These are phyloP conservation scores for Calephelis perditalis DNA, from an alignment of 2,888 invertebrate species.

Conservation along the genomic window DNA sequence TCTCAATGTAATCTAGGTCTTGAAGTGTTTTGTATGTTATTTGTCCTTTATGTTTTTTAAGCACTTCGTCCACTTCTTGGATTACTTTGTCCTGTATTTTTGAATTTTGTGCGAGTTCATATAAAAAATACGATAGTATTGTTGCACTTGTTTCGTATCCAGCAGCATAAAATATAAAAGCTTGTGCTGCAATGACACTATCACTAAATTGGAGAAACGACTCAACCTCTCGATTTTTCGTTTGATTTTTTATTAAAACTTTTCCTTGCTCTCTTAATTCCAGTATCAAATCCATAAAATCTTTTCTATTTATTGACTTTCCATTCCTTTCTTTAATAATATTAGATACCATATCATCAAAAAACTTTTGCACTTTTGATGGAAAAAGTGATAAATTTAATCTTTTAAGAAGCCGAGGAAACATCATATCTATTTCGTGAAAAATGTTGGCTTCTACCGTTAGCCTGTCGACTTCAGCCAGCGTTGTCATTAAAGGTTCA, in stretches of 20 bases:
- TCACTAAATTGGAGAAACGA: slow-evolving; percentile 42
- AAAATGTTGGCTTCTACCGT: background rate
- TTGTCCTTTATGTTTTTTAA: slow-evolving; percentile 40
- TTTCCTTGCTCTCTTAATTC: slow-evolving; percentile 39
- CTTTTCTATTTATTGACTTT: slow-evolving; percentile 38
- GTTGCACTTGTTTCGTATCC: slow-evolving; percentile 66
- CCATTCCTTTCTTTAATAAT: slow-evolving; percentile 44
- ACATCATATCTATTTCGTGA: slow-evolving; percentile 17
- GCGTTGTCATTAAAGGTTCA: background rate
- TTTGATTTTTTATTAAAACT: slow-evolving; percentile 25
- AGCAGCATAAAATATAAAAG: slow-evolving; percentile 58
- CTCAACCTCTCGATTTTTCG: slow-evolving; percentile 26
- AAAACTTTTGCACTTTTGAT: slow-evolving; percentile 32
- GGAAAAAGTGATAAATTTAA: slow-evolving; percentile 38
- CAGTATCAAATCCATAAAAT: slow-evolving; percentile 50
- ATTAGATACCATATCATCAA: slow-evolving; percentile 22
- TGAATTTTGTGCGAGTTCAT: slow-evolving; percentile 50
- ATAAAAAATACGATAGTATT: slow-evolving; percentile 48
- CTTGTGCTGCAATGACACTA: slow-evolving; percentile 50
- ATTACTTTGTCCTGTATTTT: slow-evolving; percentile 50
- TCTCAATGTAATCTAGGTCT: slow-evolving; percentile 55
- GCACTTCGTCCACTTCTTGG: slow-evolving; percentile 43
- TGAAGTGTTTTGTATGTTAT: slow-evolving; percentile 51
- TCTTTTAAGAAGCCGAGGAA: slow-evolving; percentile 12
- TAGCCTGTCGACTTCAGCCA: slow-evolving; percentile 9